Evolutionary conservation across 2,113 vertebrate species (phyloP).

Genomic region (Thermophis baileyi): DNA sequence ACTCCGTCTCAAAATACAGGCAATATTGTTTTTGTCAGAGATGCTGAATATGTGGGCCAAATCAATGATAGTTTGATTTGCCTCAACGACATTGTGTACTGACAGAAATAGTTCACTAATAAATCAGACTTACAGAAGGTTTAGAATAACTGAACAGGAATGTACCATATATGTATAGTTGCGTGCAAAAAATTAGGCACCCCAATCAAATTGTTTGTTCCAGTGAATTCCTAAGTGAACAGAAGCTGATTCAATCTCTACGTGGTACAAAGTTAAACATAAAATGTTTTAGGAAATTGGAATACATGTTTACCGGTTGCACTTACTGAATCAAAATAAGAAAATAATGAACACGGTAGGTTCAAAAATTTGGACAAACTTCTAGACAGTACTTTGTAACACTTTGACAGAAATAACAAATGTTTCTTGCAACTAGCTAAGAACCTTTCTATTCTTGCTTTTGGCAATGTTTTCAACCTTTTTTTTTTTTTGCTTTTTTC

Average conservation of each 20-base stretch:
- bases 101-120: constrained; percentile 32
- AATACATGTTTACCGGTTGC: neutral
- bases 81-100: constrained; percentile 30
- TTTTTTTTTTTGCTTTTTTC: neutral
- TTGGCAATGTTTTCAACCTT: neutral
- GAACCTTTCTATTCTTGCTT: neutral
- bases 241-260: neutral
- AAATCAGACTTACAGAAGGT: constrained; percentile 31
- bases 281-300: neutral
- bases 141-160: constrained; percentile 39
- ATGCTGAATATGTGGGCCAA: neutral
- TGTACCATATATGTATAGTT: neutral
- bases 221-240: neutral
- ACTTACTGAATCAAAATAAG: neutral
- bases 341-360: neutral
- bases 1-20: constrained; percentile 4
- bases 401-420: neutral
- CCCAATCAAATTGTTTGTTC: neutral
- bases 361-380: neutral
- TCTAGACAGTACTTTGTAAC: neutral
- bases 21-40: constrained; percentile 1
- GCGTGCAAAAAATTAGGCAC: neutral
- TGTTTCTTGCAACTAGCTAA: neutral
- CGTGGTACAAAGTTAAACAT: neutral
- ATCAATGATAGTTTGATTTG: neutral